Evolutionary conservation across 2,888 invertebrate genomes (phyloP), one percentile per base, ranked within the genome.

Genomic region (Acleris emargana): DNA sequence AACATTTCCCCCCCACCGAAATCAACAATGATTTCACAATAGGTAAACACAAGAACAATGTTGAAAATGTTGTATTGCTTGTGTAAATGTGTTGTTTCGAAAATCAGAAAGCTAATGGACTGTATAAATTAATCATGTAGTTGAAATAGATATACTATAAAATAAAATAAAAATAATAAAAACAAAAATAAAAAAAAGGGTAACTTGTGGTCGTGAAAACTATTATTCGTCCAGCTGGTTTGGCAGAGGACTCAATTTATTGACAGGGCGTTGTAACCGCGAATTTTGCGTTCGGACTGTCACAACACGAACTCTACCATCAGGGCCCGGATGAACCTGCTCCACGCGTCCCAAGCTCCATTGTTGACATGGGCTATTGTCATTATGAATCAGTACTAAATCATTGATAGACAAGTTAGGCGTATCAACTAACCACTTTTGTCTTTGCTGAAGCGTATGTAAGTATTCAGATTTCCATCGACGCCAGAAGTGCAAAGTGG

Each of bases 251-350:
- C 53, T 32, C 32, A 53, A n/a, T 20, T 54, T 54, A 18, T 17
- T 38, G 20, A 38, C 53, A 1, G 53, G 53, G n/a, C 53, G 32
- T 5, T 17, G 32, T 11, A 38, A 38, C 17, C 4, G 9, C 9
- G 11, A 9, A 11, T 20, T 54, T 38, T 32, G 22, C 20, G 54
- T 49, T 9, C 49, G 47, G 7, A 62, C n/a, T 18, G 25, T 62
- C 4, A 62, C 61, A 18, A 53, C 38, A 6, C 61, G 53, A 45
- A 62, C 47, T n/a, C 11, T 16, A 18, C 61, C 61, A 28, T 61
- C 61, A 45, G 45, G 18, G 11, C 61, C 61, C 1, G 61, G 61
- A 17, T 62, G 54, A 32, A 62, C 11, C n/a, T 62, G 9, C n/a
- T 17, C 45, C 11, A 62, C 47, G 13, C 54, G 53, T 11, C 54